A percentile compares a stretch with the other conserved stretches of the same genome.
phyloP scores from a whole-genome alignment of 2,113 vertebrate genomes.

The Sorex fumeus region DNA sequence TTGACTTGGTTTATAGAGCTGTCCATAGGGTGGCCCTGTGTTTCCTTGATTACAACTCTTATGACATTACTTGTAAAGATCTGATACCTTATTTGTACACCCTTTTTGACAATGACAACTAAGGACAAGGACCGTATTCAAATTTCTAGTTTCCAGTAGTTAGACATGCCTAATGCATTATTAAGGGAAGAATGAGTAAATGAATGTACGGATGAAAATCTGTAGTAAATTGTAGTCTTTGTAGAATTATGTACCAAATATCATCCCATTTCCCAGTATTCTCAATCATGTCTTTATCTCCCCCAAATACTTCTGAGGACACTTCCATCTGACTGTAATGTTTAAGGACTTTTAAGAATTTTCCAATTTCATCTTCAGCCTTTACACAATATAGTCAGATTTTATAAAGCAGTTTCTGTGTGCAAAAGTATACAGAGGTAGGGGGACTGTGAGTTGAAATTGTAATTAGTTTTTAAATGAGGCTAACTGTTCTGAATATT shows the following conservation, averaged over 20 bases:
- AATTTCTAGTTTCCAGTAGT: not conserved
- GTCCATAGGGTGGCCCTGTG: not conserved
- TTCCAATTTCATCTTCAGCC: not conserved
- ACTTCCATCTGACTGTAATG: not conserved
- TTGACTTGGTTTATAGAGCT: too few relatives aligned
- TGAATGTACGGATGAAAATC: not conserved
- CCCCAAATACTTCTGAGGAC: not conserved
- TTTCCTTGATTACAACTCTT: not conserved
- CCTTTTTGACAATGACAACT: not conserved
- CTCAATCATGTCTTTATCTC: not conserved
- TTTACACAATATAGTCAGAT: not conserved
- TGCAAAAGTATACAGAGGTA: slow-evolving; percentile 13
- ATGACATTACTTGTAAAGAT: not conserved
- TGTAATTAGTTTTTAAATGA: slow-evolving; percentile 68
- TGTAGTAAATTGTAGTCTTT: not conserved
- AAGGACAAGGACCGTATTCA: not conserved
- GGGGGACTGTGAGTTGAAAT: not conserved
- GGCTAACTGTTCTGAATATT: slow-evolving; percentile 57
- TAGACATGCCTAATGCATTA: not conserved
- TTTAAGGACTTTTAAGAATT: slow-evolving; percentile 14
- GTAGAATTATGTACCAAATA: not conserved
- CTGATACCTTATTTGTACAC: not conserved
- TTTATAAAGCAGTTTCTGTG: slow-evolving; percentile 11
- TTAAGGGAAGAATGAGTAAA: slow-evolving; percentile 18
- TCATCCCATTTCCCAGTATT: not conserved